These are phyloP conservation scores for Leptinotarsa peninsularis DNA, from an alignment of 2,888 invertebrate species.

Conservation along the genomic window DNA sequence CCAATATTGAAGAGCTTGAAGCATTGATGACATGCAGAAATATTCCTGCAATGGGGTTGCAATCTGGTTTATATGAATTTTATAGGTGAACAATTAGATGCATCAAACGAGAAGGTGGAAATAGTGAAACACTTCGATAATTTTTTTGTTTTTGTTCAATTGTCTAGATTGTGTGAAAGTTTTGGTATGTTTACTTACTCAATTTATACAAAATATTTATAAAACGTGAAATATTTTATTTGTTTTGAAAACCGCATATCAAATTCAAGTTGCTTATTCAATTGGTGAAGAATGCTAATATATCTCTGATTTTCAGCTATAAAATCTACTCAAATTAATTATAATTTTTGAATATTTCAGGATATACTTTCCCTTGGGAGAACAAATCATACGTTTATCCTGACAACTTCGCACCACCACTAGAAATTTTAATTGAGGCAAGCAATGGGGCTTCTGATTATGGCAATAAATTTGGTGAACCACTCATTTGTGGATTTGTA, in stretches of 20 bases:
- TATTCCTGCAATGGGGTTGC: background rate
- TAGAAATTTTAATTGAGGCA: constrained; percentile 93
- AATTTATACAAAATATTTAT: no score
- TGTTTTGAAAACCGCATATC: no score
- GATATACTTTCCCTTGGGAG: constrained; percentile 91
- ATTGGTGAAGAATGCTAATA: background rate
- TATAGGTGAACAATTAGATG: no score
- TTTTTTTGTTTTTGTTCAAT: no score
- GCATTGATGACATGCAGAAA: background rate
- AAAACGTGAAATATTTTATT: no score
- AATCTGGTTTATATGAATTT: no score
- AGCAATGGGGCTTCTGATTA: constrained; percentile 99
- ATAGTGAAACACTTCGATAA: no score
- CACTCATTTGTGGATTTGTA: constrained; percentile 90
- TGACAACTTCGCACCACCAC: constrained; percentile 87
- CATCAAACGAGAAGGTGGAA: no score
- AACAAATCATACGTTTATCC: constrained; percentile 81
- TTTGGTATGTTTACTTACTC: no score
- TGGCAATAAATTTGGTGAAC: constrained; percentile 99
- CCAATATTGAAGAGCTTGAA: no score
- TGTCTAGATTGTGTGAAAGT: no score
- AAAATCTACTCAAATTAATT: background rate
- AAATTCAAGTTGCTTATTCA: background rate
- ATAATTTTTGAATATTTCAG: constrained; percentile 65
- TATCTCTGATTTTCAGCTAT: background rate